Evolutionary conservation across 64 coral and sea anemone genomes (phyloP).

Genomic region (Montipora sp.): DNA sequence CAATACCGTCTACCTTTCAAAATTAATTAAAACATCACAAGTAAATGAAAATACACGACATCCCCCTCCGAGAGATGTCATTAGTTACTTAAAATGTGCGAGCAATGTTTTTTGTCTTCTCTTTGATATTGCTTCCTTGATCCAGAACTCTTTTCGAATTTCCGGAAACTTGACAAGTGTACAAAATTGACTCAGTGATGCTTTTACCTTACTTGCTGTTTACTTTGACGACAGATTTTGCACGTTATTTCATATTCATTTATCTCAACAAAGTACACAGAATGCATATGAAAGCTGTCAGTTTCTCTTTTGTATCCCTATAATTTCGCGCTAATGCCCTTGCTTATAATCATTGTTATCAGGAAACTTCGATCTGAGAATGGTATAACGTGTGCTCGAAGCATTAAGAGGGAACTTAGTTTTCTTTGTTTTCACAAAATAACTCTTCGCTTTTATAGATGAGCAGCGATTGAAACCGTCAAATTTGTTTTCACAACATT

Average conservation of each 20-base stretch:
- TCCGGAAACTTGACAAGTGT: background rate
- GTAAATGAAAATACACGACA: constrained; percentile 22
- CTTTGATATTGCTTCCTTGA: too few relatives aligned
- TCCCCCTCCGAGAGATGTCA: background rate
- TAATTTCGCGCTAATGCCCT: too few relatives aligned
- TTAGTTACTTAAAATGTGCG: background rate
- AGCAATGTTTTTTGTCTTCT: background rate
- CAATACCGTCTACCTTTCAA: background rate
- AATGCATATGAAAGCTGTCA: too few relatives aligned
- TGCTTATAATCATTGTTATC: too few relatives aligned
- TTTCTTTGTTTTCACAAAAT: too few relatives aligned
- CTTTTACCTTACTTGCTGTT: background rate
- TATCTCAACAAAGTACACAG: background rate
- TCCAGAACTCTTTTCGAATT: background rate
- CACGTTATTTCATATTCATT: background rate
- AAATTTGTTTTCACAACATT: background rate
- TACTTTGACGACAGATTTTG: too few relatives aligned
- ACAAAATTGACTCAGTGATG: background rate
- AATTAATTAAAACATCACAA: background rate
- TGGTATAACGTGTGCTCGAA: too few relatives aligned
- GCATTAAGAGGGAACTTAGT: too few relatives aligned
- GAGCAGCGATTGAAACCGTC: too few relatives aligned
- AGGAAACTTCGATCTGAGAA: too few relatives aligned
- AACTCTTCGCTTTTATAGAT: too few relatives aligned
- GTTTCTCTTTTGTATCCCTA: background rate